Percentiles rank a stretch among this genome's conserved stretches.
Conservation (phyloP, 1,140 invertebrate species). For the Portunus trituberculatus region DNA sequence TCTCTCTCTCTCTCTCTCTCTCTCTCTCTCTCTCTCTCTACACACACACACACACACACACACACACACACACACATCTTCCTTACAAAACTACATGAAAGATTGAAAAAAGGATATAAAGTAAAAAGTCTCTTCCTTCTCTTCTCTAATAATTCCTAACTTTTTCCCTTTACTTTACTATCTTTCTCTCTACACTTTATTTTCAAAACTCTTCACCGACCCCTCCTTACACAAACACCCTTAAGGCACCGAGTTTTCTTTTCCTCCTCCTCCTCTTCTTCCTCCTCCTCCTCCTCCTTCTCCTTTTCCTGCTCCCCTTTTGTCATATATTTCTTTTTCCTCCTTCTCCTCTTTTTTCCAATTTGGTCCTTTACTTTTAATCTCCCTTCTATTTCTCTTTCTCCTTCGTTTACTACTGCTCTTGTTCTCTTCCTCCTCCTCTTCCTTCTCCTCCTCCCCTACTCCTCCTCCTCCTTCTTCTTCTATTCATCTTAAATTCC, state of each 20-base stretch:
- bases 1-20: no score
- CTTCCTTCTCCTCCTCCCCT: neutral
- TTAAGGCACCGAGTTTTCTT: neutral
- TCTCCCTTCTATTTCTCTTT: neutral
- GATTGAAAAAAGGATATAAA: no score
- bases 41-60: no score
- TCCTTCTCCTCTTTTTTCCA: neutral
- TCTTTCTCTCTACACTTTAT: neutral
- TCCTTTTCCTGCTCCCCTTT: neutral
- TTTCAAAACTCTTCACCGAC: neutral
- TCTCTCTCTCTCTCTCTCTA: no score
- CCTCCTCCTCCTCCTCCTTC: conserved; percentile 3
- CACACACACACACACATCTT: neutral
- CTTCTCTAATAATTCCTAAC: no score
- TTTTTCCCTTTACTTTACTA: no score
- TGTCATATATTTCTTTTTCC: neutral
- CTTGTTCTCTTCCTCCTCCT: no score
- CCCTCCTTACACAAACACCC: conserved; percentile 18
- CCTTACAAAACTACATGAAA: neutral
- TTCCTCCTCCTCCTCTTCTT: conserved; percentile 27
- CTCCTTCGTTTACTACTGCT: neutral
- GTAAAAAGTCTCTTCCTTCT: no score
- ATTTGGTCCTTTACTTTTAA: neutral
- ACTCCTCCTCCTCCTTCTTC: no score
- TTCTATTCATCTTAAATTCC: no score